Percentiles rank a stretch among this genome's conserved stretches.
Evolutionary conservation across 2,797 vertebrate species (phyloP).

Genomic region (Ceryle rudis): DNA sequence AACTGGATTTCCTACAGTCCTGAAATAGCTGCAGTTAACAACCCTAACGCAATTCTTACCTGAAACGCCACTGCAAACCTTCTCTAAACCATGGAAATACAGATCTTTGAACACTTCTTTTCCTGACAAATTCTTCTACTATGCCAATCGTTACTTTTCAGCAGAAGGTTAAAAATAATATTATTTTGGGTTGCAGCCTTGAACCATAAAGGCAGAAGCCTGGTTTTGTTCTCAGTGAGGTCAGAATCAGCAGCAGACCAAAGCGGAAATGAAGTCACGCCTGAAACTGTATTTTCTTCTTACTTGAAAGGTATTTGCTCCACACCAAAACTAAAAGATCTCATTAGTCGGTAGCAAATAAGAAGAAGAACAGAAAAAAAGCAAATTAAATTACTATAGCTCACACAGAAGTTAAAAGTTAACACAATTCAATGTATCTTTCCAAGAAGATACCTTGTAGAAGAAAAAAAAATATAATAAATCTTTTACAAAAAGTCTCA

Average conservation of each 20-base stretch:
- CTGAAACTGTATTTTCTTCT: conserved; percentile 7
- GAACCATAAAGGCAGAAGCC: not conserved
- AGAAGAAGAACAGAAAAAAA: not conserved
- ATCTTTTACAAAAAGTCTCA: not conserved
- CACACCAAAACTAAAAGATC: not conserved
- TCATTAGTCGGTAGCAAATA: not conserved
- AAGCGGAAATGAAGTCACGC: not conserved
- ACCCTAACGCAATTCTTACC: not conserved
- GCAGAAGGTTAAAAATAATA: not conserved
- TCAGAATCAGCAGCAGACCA: not conserved
- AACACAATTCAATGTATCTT: not conserved
- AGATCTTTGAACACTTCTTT: not conserved
- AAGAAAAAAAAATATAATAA: not conserved
- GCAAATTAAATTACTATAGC: not conserved
- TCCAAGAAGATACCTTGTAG: not conserved
- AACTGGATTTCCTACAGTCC: not conserved
- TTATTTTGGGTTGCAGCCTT: not conserved
- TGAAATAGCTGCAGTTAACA: not conserved
- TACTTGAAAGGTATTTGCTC: not conserved
- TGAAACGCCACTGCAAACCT: not conserved
- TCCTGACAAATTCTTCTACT: not conserved
- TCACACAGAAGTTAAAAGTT: not conserved
- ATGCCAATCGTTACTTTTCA: not conserved
- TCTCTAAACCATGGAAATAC: not conserved
- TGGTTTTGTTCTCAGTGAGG: not conserved